These are phyloP conservation scores for Zeuzera pyrina DNA, from an alignment of 2,888 invertebrate species.

Conservation along the genomic window DNA sequence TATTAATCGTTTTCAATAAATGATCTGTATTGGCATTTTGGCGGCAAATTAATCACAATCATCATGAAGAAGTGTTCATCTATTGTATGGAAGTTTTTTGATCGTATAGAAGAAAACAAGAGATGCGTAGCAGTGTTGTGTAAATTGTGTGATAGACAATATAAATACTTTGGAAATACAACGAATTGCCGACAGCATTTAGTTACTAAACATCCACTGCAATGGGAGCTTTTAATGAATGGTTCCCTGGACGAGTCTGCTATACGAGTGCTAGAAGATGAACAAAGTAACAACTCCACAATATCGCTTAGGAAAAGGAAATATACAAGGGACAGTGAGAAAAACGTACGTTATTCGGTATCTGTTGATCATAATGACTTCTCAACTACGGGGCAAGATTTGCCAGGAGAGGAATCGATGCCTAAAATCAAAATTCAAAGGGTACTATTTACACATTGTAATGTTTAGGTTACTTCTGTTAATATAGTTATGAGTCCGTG, in stretches of 20 bases:
- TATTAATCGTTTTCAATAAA: constrained; percentile 37
- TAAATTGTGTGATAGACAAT: constrained; percentile 60
- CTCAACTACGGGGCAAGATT: background rate
- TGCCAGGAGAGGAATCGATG: constrained; percentile 26
- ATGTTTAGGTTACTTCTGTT: no score
- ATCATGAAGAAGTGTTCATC: constrained; percentile 26
- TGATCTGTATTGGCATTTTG: constrained; percentile 30
- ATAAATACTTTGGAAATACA: constrained; percentile 64
- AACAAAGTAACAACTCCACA: no score
- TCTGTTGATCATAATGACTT: constrained; percentile 34
- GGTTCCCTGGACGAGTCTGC: constrained; percentile 42
- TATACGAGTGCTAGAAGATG: constrained; percentile 19
- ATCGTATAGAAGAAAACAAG: constrained; percentile 44
- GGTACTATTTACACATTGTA: no score
- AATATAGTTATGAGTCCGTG: no score
- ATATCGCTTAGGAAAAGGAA: constrained; percentile 31
- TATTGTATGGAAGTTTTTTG: constrained; percentile 61
- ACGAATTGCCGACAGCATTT: constrained; percentile 58
- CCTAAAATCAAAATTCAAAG: constrained; percentile 55
- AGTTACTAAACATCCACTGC: constrained; percentile 58
- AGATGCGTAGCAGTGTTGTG: constrained; percentile 56
- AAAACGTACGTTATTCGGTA: constrained; percentile 59
- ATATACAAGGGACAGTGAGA: constrained; percentile 27
- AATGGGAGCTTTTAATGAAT: constrained; percentile 57
- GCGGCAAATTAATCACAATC: constrained; percentile 33